Evolutionary conservation across 2,113 vertebrate genomes (phyloP), one percentile per base, ranked within the genome.

Genomic region (Campylorhamphus procurvoides): DNA sequence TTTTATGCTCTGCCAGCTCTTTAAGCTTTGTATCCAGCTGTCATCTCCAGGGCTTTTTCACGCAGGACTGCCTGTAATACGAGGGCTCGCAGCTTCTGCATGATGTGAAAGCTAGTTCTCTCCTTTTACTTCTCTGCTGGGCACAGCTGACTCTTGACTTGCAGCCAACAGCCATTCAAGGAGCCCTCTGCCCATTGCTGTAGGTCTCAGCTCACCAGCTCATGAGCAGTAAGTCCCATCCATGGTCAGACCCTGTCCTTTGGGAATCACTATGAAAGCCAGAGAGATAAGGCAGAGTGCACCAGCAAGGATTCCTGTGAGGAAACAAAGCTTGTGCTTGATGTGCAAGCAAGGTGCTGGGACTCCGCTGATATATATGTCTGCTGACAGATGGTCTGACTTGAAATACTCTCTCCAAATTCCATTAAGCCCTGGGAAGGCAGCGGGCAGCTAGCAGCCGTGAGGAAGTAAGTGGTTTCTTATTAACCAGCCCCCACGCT

Each of bases 341-440:
- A 37, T 0, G 5, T 64, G 40, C 29, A 28, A 47, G 59, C 59
- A 86, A 94, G 86, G 93, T 96, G 94, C 76, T 58, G 74, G 40
- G 73, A 14, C 59, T 74, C 29, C 44, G 56, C 56, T 80, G 79
- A 76, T 90, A 28, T 42, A 3, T 68, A 29, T 56, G 75, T 67
- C 88, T 89, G 86, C 89, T 86, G 96, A 90, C 93, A 92, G 94
- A 89, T 89, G 93, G 76, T 66, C 72, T 89, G 91, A 37, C 76
- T 96, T 88, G 84, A 86, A 94, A 94, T 90, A 66, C 91, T 92
- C 86, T 92, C 91, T 89, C 68, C 67, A 68, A 90, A 94, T 86
- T 90, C 93, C 93, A 92, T 96, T 92, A 90, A 96, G 89, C 76
- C 50, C 42, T 19, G 9, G 84, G 80, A 94, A 83, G 80, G 44